These are phyloP conservation scores for Microcaecilia unicolor DNA, from an alignment of 2,797 vertebrate genomes.

Conservation along the genomic window DNA sequence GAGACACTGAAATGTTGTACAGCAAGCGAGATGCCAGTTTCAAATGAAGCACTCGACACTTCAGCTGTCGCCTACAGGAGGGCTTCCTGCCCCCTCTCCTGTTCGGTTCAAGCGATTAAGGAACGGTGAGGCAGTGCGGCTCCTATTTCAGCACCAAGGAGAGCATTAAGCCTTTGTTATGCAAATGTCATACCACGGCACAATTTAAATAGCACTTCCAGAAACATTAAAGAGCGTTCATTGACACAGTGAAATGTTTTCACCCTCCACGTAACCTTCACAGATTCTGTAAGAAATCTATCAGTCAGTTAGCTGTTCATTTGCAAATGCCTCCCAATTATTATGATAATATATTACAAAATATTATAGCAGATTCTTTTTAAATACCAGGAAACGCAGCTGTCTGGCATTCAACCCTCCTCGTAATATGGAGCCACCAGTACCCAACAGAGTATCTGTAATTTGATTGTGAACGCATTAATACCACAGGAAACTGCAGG, in stretches of 20 bases:
- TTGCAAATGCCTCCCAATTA: constrained; percentile 73
- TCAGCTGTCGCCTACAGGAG: neutral
- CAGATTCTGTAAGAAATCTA: constrained; percentile 70
- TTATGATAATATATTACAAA: constrained; percentile 78
- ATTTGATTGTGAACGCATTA: constrained; percentile 40
- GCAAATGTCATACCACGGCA: constrained; percentile 49
- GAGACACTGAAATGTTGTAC: too few species aligned
- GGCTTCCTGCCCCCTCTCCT: neutral
- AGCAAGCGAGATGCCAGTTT: too few species aligned
- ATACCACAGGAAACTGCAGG: constrained; percentile 28
- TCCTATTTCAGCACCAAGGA: constrained; percentile 35
- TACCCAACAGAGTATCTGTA: constrained; percentile 39
- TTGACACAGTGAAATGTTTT: constrained; percentile 73
- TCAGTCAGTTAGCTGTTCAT: constrained; percentile 76
- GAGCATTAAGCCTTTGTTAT: constrained; percentile 58
- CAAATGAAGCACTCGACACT: neutral
- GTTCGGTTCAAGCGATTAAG: constrained; percentile 30
- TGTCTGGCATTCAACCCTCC: constrained; percentile 44
- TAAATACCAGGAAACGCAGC: constrained; percentile 59
- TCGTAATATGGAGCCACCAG: constrained; percentile 53
- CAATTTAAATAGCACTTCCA: constrained; percentile 64
- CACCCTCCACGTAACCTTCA: constrained; percentile 67
- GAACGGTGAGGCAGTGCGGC: constrained; percentile 21
- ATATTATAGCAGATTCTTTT: constrained; percentile 69
- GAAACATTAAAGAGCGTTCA: constrained; percentile 73